Base-by-base conservation (phyloP, 2,888 invertebrate genomes). In the Amphipyra berbera region DNA sequence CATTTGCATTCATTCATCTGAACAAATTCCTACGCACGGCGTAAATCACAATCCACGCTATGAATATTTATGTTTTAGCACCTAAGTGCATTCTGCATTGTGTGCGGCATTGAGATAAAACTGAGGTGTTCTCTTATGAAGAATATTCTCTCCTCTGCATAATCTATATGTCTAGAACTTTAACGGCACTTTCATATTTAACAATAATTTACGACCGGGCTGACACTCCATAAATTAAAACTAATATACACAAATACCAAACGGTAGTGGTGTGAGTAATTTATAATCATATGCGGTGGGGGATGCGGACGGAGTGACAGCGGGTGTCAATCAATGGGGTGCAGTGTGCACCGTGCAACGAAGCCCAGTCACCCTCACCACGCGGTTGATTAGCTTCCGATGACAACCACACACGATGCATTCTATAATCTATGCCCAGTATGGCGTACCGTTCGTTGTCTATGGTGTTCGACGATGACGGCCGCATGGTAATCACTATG, bases 331-430 rank as follows among this genome's bases (percentile, higher is more conserved):
- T 86, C 83, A 82, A 76, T 72, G 66, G 80, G 77, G 76, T 75
- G 79, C 79, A 78, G 30, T 60, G 72, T 53, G 68, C 61, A 30
- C 21, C 21, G 21, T 21, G 21, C 21, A 21, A 21, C 30, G 38
- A 21, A 42, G 47, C 41, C 48, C 74, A 46, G 60, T 49, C 57
- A 61, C 68, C 65, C 73, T 64, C 58, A 57, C 57, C 48, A 60
- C 60, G 61, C 70, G 64, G 62, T 79, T 86, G 85, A 85, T 85
- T 85, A 83, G 82, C 72, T 74, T 61, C 63, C 78, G 81, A 82
- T 86, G 88, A 88, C 84, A 86, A 74, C 82, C 77, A 74, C 78
- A 79, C 70, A 77, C 78, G 78, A 74, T 68, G 79, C 74, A 63
- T 71, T 56, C 72, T 70, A 68, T 68, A 61, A 67, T 69, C 66